Conservation (phyloP, 2,113 vertebrate species). For the Bagarius yarrelli region DNA sequence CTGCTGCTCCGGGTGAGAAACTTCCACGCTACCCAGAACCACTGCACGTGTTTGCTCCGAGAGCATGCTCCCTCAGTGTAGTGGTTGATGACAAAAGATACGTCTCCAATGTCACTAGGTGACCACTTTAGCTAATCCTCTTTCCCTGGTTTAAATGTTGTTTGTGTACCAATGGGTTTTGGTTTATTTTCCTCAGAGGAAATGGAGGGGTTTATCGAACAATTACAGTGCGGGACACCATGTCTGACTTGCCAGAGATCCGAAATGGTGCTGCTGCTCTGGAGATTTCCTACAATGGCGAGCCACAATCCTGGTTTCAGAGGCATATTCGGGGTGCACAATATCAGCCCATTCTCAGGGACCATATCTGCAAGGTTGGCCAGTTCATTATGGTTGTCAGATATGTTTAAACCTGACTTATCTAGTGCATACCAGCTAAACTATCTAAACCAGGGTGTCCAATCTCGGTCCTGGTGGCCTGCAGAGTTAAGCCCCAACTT, state of each 20-base stretch:
- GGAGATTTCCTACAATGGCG: constrained; percentile 94
- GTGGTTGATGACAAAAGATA: constrained; percentile 92
- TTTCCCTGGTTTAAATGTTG: neutral
- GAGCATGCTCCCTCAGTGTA: constrained; percentile 88
- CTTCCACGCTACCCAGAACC: constrained; percentile 90
- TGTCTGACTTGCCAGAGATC: constrained; percentile 95
- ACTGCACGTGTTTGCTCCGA: constrained; percentile 87
- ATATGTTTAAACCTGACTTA: no score
- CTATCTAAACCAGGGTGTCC: no score
- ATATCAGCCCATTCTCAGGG: constrained; percentile 96
- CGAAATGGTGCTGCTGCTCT: constrained; percentile 84
- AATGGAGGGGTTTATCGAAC: constrained; percentile 89
- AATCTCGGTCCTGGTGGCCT: no score
- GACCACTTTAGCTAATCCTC: neutral
- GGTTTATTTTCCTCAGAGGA: constrained; percentile 67
- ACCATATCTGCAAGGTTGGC: constrained; percentile 94
- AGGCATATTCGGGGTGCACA: constrained; percentile 90
- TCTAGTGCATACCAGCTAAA: no score
- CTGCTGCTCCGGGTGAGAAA: constrained; percentile 87
- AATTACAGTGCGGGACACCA: constrained; percentile 92
- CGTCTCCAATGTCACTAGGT: constrained; percentile 92
- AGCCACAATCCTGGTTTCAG: constrained; percentile 98
- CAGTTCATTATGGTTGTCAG: no score
- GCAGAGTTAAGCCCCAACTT: no score
- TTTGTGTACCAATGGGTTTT: neutral